Conservation (phyloP, 2,113 vertebrate species). For the Ramphastos sulfuratus region DNA sequence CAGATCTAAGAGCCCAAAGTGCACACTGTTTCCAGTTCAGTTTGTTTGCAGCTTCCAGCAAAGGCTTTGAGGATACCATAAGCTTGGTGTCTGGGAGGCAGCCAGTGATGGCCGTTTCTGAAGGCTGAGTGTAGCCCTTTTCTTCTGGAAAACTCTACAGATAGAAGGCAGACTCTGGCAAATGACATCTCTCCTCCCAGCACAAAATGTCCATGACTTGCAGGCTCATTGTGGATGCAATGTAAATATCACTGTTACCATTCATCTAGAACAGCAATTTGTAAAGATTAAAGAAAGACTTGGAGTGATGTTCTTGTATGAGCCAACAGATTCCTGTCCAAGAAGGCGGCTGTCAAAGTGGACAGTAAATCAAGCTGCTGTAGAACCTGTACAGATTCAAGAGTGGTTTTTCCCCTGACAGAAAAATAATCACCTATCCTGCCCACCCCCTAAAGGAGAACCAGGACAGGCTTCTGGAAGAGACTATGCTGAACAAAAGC, state of each 20-base stretch:
- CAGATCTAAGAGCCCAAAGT: not conserved
- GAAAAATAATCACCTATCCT: not conserved
- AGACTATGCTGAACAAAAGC: not conserved
- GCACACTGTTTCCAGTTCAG: not conserved
- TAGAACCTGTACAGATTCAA: not conserved
- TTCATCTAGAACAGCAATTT: conserved; percentile 2
- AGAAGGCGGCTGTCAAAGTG: not conserved
- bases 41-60: not conserved
- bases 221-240: not conserved
- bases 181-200: not conserved
- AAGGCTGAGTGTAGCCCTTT: not conserved
- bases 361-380: not conserved
- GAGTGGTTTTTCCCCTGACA: not conserved
- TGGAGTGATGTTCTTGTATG: fast-evolving
- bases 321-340: not conserved
- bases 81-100: not conserved
- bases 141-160: not conserved
- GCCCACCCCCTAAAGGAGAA: not conserved
- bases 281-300: not conserved
- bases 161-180: not conserved
- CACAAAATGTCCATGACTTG: not conserved
- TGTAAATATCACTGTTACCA: not conserved
- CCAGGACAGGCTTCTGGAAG: not conserved
- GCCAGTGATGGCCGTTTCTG: not conserved
- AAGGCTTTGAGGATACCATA: not conserved